These are phyloP conservation scores for Aphyosemion australe DNA, from an alignment of 2,113 vertebrate genomes.

Conservation along the genomic window DNA sequence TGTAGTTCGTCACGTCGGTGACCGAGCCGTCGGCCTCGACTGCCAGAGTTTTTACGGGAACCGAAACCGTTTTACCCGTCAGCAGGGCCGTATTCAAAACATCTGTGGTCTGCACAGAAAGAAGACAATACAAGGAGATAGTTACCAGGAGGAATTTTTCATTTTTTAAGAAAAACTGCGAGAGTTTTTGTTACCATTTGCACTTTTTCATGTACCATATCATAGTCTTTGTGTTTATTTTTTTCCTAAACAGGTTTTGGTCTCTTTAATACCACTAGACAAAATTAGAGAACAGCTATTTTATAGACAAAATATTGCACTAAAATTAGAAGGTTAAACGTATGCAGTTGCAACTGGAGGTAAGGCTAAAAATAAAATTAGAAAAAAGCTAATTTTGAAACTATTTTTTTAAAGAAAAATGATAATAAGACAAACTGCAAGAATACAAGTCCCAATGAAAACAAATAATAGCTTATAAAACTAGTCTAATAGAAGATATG, in stretches of 20 bases:
- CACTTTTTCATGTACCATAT: not conserved
- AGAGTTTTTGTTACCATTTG: not conserved
- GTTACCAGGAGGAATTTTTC: not conserved
- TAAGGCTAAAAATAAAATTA: too few relatives aligned
- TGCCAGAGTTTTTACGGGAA: constrained; percentile 86
- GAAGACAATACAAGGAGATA: not conserved
- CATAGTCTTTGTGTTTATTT: not conserved
- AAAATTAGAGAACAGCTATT: too few relatives aligned
- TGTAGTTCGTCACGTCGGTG: constrained; percentile 85
- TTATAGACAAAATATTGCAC: too few relatives aligned
- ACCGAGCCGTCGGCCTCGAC: constrained; percentile 85
- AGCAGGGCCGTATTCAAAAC: constrained; percentile 92
- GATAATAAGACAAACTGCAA: too few relatives aligned
- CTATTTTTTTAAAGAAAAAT: too few relatives aligned
- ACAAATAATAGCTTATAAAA: too few relatives aligned
- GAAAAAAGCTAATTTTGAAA: too few relatives aligned
- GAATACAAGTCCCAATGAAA: too few relatives aligned
- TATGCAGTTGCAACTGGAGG: too few relatives aligned
- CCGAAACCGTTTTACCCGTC: constrained; percentile 84
- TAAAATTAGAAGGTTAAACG: too few relatives aligned
- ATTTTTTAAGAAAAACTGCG: not conserved
- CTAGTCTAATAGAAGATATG: not conserved
- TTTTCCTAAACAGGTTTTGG: too few relatives aligned
- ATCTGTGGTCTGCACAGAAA: constrained; percentile 81
- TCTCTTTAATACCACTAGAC: too few relatives aligned